These are phyloP conservation scores for Aphodius sticticus DNA, from an alignment of 2,888 invertebrate genomes.

Conservation along the genomic window DNA sequence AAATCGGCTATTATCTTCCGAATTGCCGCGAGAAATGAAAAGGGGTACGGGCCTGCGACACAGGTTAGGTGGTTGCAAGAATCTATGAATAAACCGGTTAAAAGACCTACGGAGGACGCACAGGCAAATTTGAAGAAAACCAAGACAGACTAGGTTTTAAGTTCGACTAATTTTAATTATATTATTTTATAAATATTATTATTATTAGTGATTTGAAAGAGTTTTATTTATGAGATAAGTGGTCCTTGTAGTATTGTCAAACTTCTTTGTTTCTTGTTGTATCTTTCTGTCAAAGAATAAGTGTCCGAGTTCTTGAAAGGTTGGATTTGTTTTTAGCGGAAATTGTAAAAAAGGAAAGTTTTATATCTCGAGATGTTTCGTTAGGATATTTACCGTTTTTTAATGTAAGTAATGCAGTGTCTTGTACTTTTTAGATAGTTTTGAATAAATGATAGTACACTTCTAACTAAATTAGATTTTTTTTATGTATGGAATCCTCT, in stretches of 20 bases:
- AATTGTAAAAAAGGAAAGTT: not conserved
- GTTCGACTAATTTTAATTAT: not conserved
- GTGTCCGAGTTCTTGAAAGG: too few species aligned
- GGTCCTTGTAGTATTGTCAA: not conserved
- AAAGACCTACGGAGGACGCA: conserved; percentile 35
- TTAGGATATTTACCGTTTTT: not conserved
- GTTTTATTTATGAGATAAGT: not conserved
- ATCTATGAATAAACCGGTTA: conserved; percentile 49
- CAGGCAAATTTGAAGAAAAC: conserved; percentile 34
- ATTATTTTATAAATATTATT: not conserved
- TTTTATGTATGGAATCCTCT: too few species aligned
- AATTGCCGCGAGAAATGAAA: conserved; percentile 96
- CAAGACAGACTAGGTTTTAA: conserved; percentile 27
- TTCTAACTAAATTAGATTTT: not conserved
- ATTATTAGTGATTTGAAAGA: not conserved
- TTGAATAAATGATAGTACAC: not conserved
- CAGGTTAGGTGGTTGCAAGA: conserved; percentile 99
- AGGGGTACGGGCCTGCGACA: conserved; percentile 98
- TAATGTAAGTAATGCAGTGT: not conserved
- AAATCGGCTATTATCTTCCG: conserved; percentile 92
- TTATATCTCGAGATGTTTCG: not conserved
- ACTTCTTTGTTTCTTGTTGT: not conserved
- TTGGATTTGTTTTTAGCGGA: not conserved
- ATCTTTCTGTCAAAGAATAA: not conserved
- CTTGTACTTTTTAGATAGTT: not conserved